These are phyloP conservation scores for Phrixothrix hirtus DNA, from an alignment of 2,888 invertebrate species.

Conservation along the genomic window DNA sequence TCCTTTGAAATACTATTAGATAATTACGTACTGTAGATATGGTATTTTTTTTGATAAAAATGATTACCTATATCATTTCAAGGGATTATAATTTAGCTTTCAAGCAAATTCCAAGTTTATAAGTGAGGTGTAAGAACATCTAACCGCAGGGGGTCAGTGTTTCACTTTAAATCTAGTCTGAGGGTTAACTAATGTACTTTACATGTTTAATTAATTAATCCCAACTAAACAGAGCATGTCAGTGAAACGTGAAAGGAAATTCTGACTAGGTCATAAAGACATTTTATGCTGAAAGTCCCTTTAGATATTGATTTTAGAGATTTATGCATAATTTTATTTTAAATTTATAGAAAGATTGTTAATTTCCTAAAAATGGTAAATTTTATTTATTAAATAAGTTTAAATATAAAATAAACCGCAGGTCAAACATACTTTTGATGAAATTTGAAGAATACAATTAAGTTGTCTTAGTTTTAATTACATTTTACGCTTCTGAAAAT, in stretches of 20 bases:
- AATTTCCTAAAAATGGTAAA: too few species aligned
- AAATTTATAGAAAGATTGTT: too few species aligned
- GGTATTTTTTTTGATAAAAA: too few species aligned
- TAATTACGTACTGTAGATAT: too few species aligned
- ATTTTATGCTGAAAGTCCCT: neutral
- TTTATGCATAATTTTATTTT: too few species aligned
- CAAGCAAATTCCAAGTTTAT: constrained; percentile 11
- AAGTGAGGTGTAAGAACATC: constrained; percentile 14
- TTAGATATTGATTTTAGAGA: too few species aligned
- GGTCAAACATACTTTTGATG: constrained; percentile 8
- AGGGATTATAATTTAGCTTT: constrained; percentile 3
- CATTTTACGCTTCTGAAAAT: constrained; percentile 17
- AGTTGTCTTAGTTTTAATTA: constrained; percentile 22
- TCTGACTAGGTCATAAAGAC: neutral
- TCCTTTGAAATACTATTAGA: too few species aligned
- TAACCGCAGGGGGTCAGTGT: constrained; percentile 6
- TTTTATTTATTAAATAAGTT: constrained; percentile 4
- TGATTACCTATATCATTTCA: too few species aligned
- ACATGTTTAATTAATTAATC: constrained; percentile 22
- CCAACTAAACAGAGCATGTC: constrained; percentile 9
- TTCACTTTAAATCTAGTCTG: constrained; percentile 8
- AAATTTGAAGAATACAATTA: constrained; percentile 6
- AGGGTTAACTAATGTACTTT: constrained; percentile 20
- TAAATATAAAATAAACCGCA: constrained; percentile 8
- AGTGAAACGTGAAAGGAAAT: neutral